Percentiles rank a stretch among this genome's conserved stretches.
Evolutionary conservation across 2,113 vertebrate genomes (phyloP).

Genomic region (Baryphthengus martii): DNA sequence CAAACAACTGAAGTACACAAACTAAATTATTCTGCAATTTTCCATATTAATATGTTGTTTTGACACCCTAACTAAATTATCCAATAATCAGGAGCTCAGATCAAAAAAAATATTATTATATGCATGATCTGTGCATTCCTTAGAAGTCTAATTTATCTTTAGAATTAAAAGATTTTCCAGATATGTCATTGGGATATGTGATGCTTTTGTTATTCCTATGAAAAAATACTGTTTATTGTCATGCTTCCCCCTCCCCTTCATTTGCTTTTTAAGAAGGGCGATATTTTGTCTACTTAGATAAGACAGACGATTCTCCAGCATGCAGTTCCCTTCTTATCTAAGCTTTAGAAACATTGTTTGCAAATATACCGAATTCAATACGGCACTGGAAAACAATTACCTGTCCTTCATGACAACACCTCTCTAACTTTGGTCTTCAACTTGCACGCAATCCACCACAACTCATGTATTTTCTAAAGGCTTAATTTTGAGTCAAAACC

Average conservation of each 20-base stretch:
- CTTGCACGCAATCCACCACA: neutral
- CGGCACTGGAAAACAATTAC: neutral
- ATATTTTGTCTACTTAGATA: neutral
- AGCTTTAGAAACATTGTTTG: neutral
- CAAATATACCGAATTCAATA: neutral
- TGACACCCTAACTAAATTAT: neutral
- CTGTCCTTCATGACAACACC: neutral
- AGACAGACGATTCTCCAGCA: neutral
- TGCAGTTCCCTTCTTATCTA: neutral
- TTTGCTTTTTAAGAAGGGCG: neutral
- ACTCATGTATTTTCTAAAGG: neutral
- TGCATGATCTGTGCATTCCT: neutral
- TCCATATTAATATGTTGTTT: neutral
- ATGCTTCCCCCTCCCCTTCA: too few species aligned
- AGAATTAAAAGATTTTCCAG: neutral
- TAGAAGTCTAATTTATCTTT: neutral
- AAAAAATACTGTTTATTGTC: neutral
- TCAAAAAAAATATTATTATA: neutral
- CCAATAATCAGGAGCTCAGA: neutral
- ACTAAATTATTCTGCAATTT: neutral
- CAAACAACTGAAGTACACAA: neutral
- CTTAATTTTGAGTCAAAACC: neutral
- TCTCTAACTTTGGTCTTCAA: neutral
- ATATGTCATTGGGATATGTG: neutral
- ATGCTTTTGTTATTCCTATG: neutral